Base-by-base conservation (phyloP, 1,140 invertebrate species). In the Nomia melanderi region DNA sequence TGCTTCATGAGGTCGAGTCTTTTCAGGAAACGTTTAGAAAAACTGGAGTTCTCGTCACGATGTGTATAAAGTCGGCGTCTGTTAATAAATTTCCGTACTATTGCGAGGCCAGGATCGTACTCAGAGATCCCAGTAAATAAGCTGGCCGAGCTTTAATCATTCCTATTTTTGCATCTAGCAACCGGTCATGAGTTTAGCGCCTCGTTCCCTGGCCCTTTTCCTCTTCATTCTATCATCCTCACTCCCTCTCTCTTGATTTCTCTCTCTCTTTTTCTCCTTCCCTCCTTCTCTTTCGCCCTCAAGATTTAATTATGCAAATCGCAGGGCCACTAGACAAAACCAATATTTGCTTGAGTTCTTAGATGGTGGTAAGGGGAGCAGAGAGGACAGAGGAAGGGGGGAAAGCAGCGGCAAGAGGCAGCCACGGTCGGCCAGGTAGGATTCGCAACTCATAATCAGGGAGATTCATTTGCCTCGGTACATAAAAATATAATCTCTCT, bases 331-430 rank as follows among this genome's bases (percentile, higher is more conserved):
- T 87, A 87, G 86, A 87, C 86, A 87, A 87, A 87, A 87, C 85
- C 85, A 87, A 87, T 91, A 90, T 91, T 91, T 90, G 87, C 87
- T 73, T 62, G 79, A 83, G 78, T 87, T 85, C 83, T 86, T 83
- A 87, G 83, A 87, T 71, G 64, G 77, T 67, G 66, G 63, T 59
- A 70, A 56, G 78, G 67, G 74, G 70, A 47, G 41, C 56, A n/a
- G 56, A 29, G 41, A 65, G 63, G 60, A 76, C 75, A 62, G 53
- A 56, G 39, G 56, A 33, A 47, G n/a, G 31, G 47, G 56, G 41
- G 69, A 60, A 62, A 77, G 60, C 66, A 63, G 67, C 44, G 63
- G 23, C 54, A 56, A 69, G 54, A 65, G 57, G 41, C 31, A 29
- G 50, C 69, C 62, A 73, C 73, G 62, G 60, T 70, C 64, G 65